Evolutionary conservation across 2,888 invertebrate genomes (phyloP).

Genomic region (Imbricaverruca yamaguchii): DNA sequence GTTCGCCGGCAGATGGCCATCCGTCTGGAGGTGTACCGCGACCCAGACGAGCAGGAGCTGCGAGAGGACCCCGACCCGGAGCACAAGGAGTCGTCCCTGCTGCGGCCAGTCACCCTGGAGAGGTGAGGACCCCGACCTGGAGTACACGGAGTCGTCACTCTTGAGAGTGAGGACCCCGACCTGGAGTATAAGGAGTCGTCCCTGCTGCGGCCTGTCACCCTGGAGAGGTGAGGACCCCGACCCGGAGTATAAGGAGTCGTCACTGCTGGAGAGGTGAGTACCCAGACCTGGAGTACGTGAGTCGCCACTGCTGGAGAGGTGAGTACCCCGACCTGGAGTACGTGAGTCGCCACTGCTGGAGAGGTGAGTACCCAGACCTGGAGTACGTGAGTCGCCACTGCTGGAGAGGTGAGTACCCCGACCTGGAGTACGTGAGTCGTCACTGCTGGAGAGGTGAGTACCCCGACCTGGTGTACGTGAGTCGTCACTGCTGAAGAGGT

Average conservation of each 20-base stretch:
- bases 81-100: slow-evolving; percentile 35
- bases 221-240: background rate
- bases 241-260: no score
- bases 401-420: no score
- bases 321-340: no score
- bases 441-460: no score
- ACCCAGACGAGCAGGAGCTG: slow-evolving; percentile 41
- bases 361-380: no score
- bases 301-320: background rate
- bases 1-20: slow-evolving; percentile 45
- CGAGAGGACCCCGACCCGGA: slow-evolving; percentile 20
- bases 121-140: background rate
- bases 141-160: background rate
- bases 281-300: background rate
- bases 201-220: background rate
- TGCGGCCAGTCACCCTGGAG: slow-evolving; percentile 20
- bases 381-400: background rate
- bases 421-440: no score
- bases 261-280: background rate
- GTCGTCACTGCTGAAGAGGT: no score
- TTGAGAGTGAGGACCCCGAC: background rate
- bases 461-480: no score
- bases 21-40: slow-evolving; percentile 39
- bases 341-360: no score
- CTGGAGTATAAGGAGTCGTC: background rate